These are phyloP conservation scores for Struthio camelus DNA, from an alignment of 2,113 vertebrate genomes.

Conservation along the genomic window DNA sequence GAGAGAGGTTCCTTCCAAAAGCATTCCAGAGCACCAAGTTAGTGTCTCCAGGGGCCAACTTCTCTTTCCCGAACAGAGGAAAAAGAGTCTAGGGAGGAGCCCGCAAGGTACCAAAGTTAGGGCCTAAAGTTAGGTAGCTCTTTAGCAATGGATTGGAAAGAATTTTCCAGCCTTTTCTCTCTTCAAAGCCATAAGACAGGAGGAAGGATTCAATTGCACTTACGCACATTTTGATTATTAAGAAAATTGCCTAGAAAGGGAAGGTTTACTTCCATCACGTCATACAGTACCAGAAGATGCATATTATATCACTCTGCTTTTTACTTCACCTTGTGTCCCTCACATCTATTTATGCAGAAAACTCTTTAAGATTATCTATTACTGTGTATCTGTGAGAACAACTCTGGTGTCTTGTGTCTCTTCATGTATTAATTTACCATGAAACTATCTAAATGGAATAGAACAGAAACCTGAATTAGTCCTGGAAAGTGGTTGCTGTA, in stretches of 20 bases:
- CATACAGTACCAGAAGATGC: not conserved
- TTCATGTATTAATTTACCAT: constrained; percentile 47
- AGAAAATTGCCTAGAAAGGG: not conserved
- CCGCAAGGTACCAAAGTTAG: not conserved
- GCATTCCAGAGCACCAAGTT: not conserved
- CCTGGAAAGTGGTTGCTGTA: not conserved
- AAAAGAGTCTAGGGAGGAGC: not conserved
- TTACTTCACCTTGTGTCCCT: not conserved
- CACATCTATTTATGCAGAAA: constrained; percentile 17
- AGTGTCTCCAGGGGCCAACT: not conserved
- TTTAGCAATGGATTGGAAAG: not conserved
- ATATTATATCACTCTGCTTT: not conserved
- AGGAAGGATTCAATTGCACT: not conserved
- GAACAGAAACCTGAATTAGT: constrained; percentile 18
- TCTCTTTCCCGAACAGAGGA: no score
- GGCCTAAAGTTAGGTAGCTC: not conserved
- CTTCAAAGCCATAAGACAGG: not conserved
- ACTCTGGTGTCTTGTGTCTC: not conserved
- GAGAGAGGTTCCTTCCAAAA: not conserved
- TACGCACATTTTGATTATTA: not conserved
- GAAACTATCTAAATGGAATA: not conserved
- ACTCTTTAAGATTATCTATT: not conserved
- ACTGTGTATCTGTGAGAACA: constrained; percentile 17
- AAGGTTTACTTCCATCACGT: not conserved
- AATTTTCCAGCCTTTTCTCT: not conserved